Percentiles rank a stretch among this genome's conserved stretches.
Conservation (phyloP, 2,888 invertebrate species). For the Ligdia adustata region DNA sequence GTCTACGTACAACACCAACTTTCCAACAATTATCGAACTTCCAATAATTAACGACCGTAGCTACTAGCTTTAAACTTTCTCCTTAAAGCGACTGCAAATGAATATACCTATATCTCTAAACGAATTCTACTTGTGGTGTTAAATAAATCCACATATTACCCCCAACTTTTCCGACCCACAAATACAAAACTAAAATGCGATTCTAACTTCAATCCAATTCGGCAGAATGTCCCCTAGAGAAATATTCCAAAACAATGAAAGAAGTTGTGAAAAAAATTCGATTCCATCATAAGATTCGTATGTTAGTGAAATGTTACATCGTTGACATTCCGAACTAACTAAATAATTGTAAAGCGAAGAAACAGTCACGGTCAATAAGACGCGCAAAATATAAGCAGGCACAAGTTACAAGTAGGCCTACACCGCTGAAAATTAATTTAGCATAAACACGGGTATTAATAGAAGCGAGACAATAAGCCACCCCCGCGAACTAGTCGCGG, state of each 20-base stretch:
- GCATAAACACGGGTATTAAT: slow-evolving; percentile 74
- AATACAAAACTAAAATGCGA: slow-evolving; percentile 55
- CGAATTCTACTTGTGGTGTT: slow-evolving; percentile 20
- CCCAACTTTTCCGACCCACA: slow-evolving; percentile 29
- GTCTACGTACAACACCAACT: slow-evolving; percentile 56
- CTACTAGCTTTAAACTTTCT: slow-evolving; percentile 40
- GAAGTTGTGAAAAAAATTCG: slow-evolving; percentile 69
- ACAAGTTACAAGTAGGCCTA: slow-evolving; percentile 41
- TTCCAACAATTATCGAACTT: slow-evolving; percentile 64
- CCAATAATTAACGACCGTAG: slow-evolving; percentile 54
- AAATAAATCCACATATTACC: slow-evolving; percentile 32
- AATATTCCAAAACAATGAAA: slow-evolving; percentile 73
- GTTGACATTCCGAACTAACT: slow-evolving; percentile 3
- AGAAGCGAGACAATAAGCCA: slow-evolving; percentile 79
- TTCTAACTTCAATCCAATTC: slow-evolving; percentile 80
- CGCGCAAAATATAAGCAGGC: slow-evolving; percentile 31
- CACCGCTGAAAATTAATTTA: slow-evolving; percentile 68
- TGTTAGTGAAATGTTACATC: slow-evolving; percentile 14
- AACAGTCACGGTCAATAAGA: slow-evolving; percentile 18
- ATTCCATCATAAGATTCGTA: slow-evolving; percentile 47
- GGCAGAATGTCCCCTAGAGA: slow-evolving; percentile 73
- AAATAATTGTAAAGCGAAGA: slow-evolving; percentile 7
- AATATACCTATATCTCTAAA: background rate
- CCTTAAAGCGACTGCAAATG: slow-evolving; percentile 27
- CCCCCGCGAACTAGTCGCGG: slow-evolving; percentile 67